Conservation (phyloP, 2,888 invertebrate genomes). For the Latheticus oryzae region DNA sequence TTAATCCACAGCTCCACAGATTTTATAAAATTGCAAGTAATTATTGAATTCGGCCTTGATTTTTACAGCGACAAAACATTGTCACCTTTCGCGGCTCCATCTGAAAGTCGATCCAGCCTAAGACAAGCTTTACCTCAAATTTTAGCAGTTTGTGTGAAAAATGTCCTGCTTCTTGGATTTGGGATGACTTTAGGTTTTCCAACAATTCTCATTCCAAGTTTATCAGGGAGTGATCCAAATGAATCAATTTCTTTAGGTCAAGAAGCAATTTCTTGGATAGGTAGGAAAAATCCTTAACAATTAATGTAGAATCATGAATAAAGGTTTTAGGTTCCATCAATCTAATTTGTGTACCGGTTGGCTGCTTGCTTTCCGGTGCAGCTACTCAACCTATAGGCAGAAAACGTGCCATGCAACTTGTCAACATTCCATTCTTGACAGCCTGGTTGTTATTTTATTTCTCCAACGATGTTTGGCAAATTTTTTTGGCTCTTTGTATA, state of each 20-base stretch:
- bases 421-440: slow-evolving; percentile 78
- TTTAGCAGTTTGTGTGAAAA: slow-evolving; percentile 84
- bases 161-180: slow-evolving; percentile 79
- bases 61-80: slow-evolving; percentile 37
- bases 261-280: slow-evolving; percentile 80
- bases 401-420: slow-evolving; percentile 79
- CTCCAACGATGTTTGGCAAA: slow-evolving; percentile 71
- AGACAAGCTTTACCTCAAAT: slow-evolving; percentile 75
- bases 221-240: slow-evolving; percentile 66
- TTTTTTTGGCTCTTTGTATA: slow-evolving; percentile 77
- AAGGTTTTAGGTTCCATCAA: slow-evolving; percentile 76
- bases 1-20: not conserved
- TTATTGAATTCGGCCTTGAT: too few species aligned
- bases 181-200: slow-evolving; percentile 86
- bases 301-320: slow-evolving; percentile 2
- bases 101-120: slow-evolving; percentile 44
- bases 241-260: slow-evolving; percentile 68
- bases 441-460: slow-evolving; percentile 82
- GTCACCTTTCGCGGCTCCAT: slow-evolving; percentile 40
- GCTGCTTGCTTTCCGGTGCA: slow-evolving; percentile 80
- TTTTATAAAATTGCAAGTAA: too few species aligned
- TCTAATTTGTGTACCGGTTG: slow-evolving; percentile 82
- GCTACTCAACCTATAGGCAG: slow-evolving; percentile 80
- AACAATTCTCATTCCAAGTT: slow-evolving; percentile 82
- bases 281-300: slow-evolving; percentile 68